Percentiles rank a stretch among this genome's conserved stretches.
Evolutionary conservation across 2,888 invertebrate genomes (phyloP).

Genomic region (Cheiracanthium punctorium): DNA sequence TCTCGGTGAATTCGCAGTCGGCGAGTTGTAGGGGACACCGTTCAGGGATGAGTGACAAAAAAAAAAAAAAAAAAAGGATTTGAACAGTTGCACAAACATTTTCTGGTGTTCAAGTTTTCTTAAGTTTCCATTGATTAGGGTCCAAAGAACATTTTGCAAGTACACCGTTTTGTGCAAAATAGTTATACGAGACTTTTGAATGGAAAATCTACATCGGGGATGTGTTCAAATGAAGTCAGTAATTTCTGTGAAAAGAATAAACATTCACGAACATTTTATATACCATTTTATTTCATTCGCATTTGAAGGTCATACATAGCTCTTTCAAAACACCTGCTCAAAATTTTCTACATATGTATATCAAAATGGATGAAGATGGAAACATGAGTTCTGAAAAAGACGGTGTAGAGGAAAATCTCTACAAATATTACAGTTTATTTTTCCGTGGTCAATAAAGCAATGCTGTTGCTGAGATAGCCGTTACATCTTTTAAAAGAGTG

Average conservation of each 20-base stretch:
- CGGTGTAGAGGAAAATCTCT: not conserved
- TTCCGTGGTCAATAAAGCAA: not conserved
- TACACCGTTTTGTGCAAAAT: no score
- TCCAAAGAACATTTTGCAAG: no score
- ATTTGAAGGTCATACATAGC: conserved; percentile 60
- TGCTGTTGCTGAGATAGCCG: not conserved
- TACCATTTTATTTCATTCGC: conserved; percentile 64
- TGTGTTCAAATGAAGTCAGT: no score
- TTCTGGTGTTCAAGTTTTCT: no score
- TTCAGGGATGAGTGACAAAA: no score
- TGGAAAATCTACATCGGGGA: no score
- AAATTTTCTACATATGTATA: conserved; percentile 44
- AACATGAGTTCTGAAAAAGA: conserved; percentile 27
- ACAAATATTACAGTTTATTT: not conserved
- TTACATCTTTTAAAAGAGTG: not conserved
- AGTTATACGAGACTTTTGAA: no score
- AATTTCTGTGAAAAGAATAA: not conserved
- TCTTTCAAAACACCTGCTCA: conserved; percentile 37
- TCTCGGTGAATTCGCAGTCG: no score
- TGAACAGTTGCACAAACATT: no score
- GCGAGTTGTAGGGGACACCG: no score
- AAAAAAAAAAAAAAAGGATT: no score
- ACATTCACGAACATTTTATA: conserved; percentile 30
- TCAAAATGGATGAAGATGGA: conserved; percentile 58
- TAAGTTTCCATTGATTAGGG: no score